Conservation (phyloP, 2,797 vertebrate genomes). For the Propithecus deckenii region DNA sequence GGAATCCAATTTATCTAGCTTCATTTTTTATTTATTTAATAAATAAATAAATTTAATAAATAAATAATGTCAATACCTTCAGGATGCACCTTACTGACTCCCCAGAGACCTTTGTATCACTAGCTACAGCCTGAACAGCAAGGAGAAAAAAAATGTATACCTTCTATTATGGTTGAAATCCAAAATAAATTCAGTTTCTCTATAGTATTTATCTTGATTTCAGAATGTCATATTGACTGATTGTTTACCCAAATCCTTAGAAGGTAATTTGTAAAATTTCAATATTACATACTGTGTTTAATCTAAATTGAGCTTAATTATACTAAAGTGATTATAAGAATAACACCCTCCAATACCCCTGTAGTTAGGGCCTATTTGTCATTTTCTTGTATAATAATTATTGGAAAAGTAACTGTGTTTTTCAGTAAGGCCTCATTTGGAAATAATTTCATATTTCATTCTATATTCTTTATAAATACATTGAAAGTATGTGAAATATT, state of each 20-base stretch:
- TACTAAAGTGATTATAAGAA: not conserved
- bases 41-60: conserved; percentile 80
- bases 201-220: conserved; percentile 16
- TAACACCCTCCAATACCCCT: not conserved
- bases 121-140: not conserved
- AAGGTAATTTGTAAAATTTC: not conserved
- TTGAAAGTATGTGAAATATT: conserved; percentile 20
- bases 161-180: not conserved
- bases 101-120: conserved; percentile 3
- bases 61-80: conserved; percentile 72
- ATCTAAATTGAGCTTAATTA: conserved; percentile 12
- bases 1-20: conserved; percentile 57
- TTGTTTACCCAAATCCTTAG: not conserved
- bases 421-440: not conserved
- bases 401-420: not conserved
- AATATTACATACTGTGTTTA: not conserved
- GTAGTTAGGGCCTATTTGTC: not conserved
- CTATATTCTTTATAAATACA: not conserved
- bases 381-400: conserved; percentile 22
- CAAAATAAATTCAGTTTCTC: conserved; percentile 35
- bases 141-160: not conserved
- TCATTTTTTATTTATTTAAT: conserved; percentile 77
- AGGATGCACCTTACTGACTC: conserved; percentile 58
- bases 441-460: not conserved
- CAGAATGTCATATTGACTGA: not conserved